These are phyloP conservation scores for Eriocheir sinensis DNA, from an alignment of 1,140 invertebrate species.

Conservation along the genomic window DNA sequence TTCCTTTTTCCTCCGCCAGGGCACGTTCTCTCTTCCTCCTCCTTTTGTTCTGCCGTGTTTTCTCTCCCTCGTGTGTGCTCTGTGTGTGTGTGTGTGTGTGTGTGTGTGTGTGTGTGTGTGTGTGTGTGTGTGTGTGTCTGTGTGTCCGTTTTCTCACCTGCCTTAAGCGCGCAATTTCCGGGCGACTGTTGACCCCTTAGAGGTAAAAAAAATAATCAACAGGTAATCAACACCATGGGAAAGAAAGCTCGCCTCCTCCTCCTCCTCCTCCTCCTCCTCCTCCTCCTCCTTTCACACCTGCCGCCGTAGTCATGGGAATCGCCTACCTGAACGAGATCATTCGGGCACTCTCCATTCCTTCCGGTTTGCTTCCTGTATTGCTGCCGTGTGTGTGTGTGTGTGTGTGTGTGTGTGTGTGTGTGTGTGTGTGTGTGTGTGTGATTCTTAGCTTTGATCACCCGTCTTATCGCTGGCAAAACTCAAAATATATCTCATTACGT, in stretches of 20 bases:
- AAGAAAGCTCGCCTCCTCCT: not conserved
- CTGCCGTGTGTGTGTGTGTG: not conserved
- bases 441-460: no score
- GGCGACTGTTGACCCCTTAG: not conserved
- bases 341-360: not conserved
- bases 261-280: conserved; percentile 42
- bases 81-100: conserved; percentile 47
- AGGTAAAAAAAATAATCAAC: no score
- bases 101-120: conserved; percentile 38
- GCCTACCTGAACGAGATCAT: not conserved
- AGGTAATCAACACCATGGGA: not conserved
- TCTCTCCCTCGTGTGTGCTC: not conserved
- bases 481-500: no score
- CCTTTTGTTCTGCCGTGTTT: not conserved
- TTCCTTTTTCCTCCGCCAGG: not conserved
- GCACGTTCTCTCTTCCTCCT: not conserved
- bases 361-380: not conserved
- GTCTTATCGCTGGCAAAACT: no score
- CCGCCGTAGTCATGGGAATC: not conserved
- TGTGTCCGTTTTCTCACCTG: not conserved
- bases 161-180: not conserved
- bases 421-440: not conserved
- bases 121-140: not conserved
- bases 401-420: not conserved
- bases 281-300: conserved; percentile 14